Base-by-base conservation (phyloP, 2,113 vertebrate species). In the Solea solea region DNA sequence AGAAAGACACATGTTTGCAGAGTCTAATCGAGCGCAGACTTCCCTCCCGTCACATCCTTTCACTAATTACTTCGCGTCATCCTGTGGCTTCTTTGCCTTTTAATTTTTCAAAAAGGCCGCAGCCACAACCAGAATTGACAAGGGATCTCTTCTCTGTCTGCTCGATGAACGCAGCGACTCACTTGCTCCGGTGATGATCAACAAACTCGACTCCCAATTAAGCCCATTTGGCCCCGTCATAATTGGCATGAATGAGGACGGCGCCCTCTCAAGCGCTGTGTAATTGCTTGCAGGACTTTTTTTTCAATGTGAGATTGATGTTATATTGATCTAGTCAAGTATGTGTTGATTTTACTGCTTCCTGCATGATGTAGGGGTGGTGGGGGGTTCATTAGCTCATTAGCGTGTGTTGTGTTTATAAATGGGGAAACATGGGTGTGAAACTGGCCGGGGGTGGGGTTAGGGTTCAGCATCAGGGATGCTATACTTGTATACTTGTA, bases 181-280 rank as follows among this genome's bases (percentile, higher is more conserved):
- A n/a, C 66, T 62, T 44, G 57, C 66, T 53, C 44, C 46, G 16
- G 48, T 16, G n/a, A 76, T 82, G 80, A 88, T 84, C 82, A 75
- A 70, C 84, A 83, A 74, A 71, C 59, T 11, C 70, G 66, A 69
- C 69, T 64, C 21, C 60, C 73, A 72, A 80, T 89, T 84, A 80
- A 71, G 68, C 13, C 54, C 27, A 8, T 78, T 75, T 82, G 72
- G 86, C 85, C 83, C 69, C 25, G 34, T 64, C 71, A 71, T 87
- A 80, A 85, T 85, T 85, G 76, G 72, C 52, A 16, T 52, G 54
- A 68, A 77, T 40, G 28, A 55, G 56, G 60, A 66, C 9, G 21
- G 15, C 5, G 12, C 58, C 55, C 65, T 53, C 64, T 69, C 52
- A 0, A 50, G 9, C 3, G 15, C 0, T 13, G 6, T 64, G 39